A percentile compares a stretch with the other conserved stretches of the same genome.
These are phyloP conservation scores for Ramazzottius varieornatus DNA, from an alignment of 2,888 invertebrate species.

Conservation along the genomic window DNA sequence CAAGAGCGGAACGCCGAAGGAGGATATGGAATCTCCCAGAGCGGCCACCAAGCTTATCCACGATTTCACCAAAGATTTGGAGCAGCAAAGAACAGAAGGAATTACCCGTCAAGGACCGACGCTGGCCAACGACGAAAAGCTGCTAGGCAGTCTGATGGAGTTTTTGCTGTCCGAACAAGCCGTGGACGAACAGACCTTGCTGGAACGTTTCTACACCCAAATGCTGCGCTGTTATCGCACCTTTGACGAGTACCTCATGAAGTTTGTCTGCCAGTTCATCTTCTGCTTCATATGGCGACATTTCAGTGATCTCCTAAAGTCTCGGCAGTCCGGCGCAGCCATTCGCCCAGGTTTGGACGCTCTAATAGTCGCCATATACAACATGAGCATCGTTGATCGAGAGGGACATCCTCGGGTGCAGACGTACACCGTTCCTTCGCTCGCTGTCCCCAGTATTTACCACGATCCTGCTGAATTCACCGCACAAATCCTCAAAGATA, in stretches of 20 bases:
- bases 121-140: background rate
- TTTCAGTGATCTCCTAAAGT: background rate
- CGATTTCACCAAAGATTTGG: background rate
- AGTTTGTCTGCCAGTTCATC: background rate
- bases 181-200: background rate
- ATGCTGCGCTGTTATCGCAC: slow-evolving; percentile 1
- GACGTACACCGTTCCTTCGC: background rate
- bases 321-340: background rate
- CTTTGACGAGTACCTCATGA: background rate
- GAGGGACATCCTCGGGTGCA: background rate
- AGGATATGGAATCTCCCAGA: too few species aligned
- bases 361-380: background rate
- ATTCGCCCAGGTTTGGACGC: background rate
- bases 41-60: too few species aligned
- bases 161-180: background rate
- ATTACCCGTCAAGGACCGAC: background rate
- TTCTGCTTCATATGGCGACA: background rate
- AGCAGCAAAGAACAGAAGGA: background rate
- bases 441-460: background rate
- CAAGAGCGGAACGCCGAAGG: too few species aligned
- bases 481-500: background rate
- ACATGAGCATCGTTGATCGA: background rate
- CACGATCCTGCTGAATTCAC: background rate
- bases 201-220: background rate
- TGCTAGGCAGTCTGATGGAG: background rate